phyloP scores from a whole-genome alignment of 2,797 vertebrate species.

The Paramormyrops hopkinsi region DNA sequence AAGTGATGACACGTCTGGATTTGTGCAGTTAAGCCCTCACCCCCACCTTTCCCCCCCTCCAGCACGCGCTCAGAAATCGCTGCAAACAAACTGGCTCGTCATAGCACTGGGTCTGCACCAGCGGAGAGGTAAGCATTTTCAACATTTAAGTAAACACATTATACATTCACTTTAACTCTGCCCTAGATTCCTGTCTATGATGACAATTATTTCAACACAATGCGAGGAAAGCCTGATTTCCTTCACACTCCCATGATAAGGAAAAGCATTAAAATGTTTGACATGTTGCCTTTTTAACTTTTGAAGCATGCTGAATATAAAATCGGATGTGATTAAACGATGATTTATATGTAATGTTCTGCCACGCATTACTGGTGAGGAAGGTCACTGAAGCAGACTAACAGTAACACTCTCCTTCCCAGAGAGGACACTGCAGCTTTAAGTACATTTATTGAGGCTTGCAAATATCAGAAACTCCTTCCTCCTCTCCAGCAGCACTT shows the following conservation, averaged over 20 bases:
- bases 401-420: background rate
- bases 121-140: constrained; percentile 57
- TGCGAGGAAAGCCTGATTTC: constrained; percentile 29
- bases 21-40: constrained; percentile 38
- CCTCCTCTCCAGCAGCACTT: constrained; percentile 52
- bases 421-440: constrained; percentile 56
- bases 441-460: constrained; percentile 52
- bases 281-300: background rate
- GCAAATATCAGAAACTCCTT: constrained; percentile 58
- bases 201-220: constrained; percentile 20
- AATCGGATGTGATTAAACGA: background rate
- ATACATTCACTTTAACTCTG: constrained; percentile 10
- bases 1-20: constrained; percentile 50
- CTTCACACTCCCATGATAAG: background rate
- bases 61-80: constrained; percentile 51
- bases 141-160: constrained; percentile 21
- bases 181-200: constrained; percentile 11
- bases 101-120: constrained; percentile 60
- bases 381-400: constrained; percentile 7
- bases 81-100: constrained; percentile 59
- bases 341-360: background rate
- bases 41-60: constrained; percentile 20
- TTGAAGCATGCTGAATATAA: background rate
- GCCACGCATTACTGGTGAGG: background rate
- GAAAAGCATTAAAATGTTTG: background rate